Evolutionary conservation across 2,888 invertebrate genomes (phyloP).

Genomic region (Erpobdella octoculata): DNA sequence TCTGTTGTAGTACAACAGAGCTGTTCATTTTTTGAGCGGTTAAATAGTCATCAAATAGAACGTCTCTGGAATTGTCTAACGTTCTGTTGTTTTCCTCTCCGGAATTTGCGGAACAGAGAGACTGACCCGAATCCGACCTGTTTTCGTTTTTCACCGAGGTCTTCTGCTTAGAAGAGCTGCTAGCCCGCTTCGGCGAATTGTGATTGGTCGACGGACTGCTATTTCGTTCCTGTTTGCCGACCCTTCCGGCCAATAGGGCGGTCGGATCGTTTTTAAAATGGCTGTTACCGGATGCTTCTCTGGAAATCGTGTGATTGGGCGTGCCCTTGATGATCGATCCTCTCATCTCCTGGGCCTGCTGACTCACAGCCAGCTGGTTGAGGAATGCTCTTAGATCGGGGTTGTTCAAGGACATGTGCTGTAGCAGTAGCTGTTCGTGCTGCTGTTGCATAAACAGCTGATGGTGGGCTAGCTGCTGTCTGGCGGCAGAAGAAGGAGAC

Average conservation of each 20-base stretch:
- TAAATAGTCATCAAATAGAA: not conserved
- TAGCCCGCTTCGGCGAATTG: not conserved
- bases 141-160: not conserved
- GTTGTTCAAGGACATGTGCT: not conserved
- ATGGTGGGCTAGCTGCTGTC: conserved; percentile 9
- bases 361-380: not conserved
- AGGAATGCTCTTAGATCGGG: not conserved
- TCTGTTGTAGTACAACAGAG: too few species aligned
- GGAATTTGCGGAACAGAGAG: too few species aligned
- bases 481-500: not conserved
- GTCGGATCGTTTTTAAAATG: not conserved
- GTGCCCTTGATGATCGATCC: conserved; percentile 17
- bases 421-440: not conserved
- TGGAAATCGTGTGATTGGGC: not conserved
- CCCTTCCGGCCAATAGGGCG: too few species aligned
- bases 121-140: not conserved
- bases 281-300: not conserved
- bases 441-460: not conserved
- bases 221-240: too few species aligned
- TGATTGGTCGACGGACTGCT: not conserved
- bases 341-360: not conserved
- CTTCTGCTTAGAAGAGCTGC: not conserved
- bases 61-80: not conserved
- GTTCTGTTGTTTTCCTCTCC: not conserved
- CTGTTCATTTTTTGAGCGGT: conserved; percentile 15